Base-by-base conservation (phyloP, 64 coral and sea anemone genomes). In the Porites australiensis region DNA sequence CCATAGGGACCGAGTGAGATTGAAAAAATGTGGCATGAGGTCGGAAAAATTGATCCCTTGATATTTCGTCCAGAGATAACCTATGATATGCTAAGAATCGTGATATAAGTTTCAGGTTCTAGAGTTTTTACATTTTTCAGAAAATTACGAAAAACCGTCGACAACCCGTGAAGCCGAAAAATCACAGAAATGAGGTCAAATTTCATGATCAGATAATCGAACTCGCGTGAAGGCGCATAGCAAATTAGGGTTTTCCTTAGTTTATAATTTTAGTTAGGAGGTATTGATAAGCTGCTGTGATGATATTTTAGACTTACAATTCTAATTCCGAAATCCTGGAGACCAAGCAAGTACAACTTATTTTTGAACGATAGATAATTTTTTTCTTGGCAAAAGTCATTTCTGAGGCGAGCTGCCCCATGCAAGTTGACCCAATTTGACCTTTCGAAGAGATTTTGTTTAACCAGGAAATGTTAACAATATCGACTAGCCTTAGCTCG, bases 341-440 rank as follows among this genome's bases (percentile, higher is more conserved):
- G n/a, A n/a, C n/a, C n/a, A n/a, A n/a, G n/a, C n/a, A n/a, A n/a
- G n/a, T n/a, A n/a, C n/a, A n/a, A n/a, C n/a, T n/a, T n/a, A n/a
- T n/a, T n/a, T n/a, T n/a, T n/a, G n/a, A n/a, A n/a, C n/a, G n/a
- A n/a, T n/a, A n/a, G n/a, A n/a, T 59, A 59, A 74, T 75, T 75
- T 76, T 50, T 76, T 76, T 76, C 73, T 76, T 76, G 73, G 73
- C 73, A 76, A 76, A 76, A 52, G 48, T 76, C 51, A 51, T 76
- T 76, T 76, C 73, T 76, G 46, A 76, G 73, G 73, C 73, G 73
- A 76, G 73, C 73, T 44, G 47, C 72, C 72, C 72, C 15, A 50
- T 75, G 72, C 72, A 75, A 75, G 72, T 75, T 75, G 44, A 75
- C 72, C 72, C 72, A 75, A 75, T 75, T 75, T 75, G 72, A 75